phyloP scores from a whole-genome alignment of 1,140 invertebrate species.

The Aphelenchoides avenae region DNA sequence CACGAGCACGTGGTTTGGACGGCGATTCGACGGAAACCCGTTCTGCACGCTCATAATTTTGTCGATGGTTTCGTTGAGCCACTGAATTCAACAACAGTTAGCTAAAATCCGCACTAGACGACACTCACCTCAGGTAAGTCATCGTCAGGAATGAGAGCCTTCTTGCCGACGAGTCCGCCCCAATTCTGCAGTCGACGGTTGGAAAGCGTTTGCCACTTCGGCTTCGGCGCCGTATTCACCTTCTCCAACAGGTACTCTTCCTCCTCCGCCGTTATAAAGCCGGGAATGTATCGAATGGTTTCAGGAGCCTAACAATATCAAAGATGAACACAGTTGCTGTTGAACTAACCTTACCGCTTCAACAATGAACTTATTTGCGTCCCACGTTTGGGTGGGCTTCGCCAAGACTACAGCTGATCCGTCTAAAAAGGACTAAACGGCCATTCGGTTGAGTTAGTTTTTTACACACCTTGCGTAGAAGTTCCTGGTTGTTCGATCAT shows the following conservation, averaged over 20 bases:
- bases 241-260: slow-evolving; percentile 69
- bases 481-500: no score
- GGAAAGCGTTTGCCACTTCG: slow-evolving; percentile 89
- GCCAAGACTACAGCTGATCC: no score
- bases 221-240: slow-evolving; percentile 70
- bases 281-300: slow-evolving; percentile 78
- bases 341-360: no score
- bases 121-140: slow-evolving; percentile 39
- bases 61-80: slow-evolving; percentile 10
- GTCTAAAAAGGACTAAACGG: no score
- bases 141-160: slow-evolving; percentile 41
- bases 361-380: no score
- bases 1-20: slow-evolving; percentile 86
- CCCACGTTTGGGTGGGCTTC: no score
- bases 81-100: slow-evolving; percentile 2
- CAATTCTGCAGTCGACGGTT: slow-evolving; percentile 89
- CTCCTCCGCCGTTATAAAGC: slow-evolving; percentile 79
- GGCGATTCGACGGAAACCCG: slow-evolving; percentile 70
- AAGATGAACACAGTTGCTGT: no score
- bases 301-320: no score
- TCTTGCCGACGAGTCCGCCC: slow-evolving; percentile 65
- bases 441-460: no score
- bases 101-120: background rate
- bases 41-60: slow-evolving; percentile 63
- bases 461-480: no score